Percentiles rank a stretch among this genome's conserved stretches.
These are phyloP conservation scores for Agapornis canus DNA, from an alignment of 2,797 vertebrate species.

Conservation along the genomic window DNA sequence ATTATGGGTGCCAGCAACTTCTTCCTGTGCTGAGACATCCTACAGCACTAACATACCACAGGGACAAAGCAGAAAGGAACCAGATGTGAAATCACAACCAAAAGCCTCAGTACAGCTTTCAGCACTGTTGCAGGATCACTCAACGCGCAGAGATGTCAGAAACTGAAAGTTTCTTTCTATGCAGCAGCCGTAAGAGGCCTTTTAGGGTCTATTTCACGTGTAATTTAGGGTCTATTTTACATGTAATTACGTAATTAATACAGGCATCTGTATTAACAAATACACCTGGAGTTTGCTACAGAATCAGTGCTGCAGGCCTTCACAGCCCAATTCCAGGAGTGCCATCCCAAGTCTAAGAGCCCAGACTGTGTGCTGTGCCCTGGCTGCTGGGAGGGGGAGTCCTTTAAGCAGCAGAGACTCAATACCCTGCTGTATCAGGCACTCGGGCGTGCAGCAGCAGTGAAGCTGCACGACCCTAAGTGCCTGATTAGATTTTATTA, in stretches of 20 bases:
- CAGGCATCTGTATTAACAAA: accelerated
- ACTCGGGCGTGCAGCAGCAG: accelerated
- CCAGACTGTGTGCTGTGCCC: accelerated
- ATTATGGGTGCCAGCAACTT: accelerated
- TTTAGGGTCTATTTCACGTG: neutral
- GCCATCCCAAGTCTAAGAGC: accelerated
- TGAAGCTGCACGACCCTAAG: neutral
- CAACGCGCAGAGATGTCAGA: accelerated
- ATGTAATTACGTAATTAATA: too few species aligned
- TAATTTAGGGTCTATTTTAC: neutral
- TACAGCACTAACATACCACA: accelerated
- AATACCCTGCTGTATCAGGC: accelerated
- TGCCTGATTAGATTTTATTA: slow-evolving; percentile 5
- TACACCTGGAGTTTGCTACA: neutral
- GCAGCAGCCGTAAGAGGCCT: neutral
- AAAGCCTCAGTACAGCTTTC: neutral
- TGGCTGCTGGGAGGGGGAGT: neutral
- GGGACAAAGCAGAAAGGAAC: neutral
- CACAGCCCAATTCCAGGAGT: neutral
- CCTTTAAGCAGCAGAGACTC: neutral
- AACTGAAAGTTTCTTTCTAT: accelerated
- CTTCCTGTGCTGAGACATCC: accelerated
- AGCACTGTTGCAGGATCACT: accelerated
- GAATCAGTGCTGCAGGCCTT: accelerated
- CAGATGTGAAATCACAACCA: accelerated